A percentile compares a stretch with the other conserved stretches of the same genome.
These are phyloP conservation scores for Gortyna flavago DNA, from an alignment of 2,888 invertebrate species.

Conservation along the genomic window DNA sequence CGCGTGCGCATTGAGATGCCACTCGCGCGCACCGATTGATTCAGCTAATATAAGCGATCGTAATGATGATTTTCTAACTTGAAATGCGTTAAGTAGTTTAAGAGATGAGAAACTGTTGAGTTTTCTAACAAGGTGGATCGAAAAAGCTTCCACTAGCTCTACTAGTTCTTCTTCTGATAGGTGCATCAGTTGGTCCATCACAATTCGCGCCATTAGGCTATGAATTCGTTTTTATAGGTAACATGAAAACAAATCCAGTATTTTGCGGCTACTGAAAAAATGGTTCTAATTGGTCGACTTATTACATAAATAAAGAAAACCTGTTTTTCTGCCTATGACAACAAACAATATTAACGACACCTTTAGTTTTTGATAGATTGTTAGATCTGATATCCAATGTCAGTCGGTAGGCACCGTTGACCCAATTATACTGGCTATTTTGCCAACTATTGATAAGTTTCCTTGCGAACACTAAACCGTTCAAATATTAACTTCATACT, in stretches of 20 bases:
- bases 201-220: background rate
- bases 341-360: background rate
- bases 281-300: background rate
- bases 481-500: background rate
- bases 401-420: background rate
- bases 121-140: background rate
- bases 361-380: background rate
- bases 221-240: background rate
- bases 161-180: too few relatives aligned
- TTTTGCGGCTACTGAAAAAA: background rate
- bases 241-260: background rate
- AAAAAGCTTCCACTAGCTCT: background rate
- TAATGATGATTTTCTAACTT: conserved; percentile 71
- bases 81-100: conserved; percentile 58
- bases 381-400: background rate
- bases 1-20: conserved; percentile 67
- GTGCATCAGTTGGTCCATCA: background rate
- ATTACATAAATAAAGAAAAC: background rate
- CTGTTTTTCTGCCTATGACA: background rate
- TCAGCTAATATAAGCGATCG: conserved; percentile 75
- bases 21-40: conserved; percentile 75
- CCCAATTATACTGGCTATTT: background rate
- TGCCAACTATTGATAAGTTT: background rate
- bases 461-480: background rate
- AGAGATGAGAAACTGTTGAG: conserved; percentile 7